A percentile compares a stretch with the other conserved stretches of the same genome.
These are phyloP conservation scores for Coendou prehensilis DNA, from an alignment of 2,797 vertebrate species.

Conservation along the genomic window DNA sequence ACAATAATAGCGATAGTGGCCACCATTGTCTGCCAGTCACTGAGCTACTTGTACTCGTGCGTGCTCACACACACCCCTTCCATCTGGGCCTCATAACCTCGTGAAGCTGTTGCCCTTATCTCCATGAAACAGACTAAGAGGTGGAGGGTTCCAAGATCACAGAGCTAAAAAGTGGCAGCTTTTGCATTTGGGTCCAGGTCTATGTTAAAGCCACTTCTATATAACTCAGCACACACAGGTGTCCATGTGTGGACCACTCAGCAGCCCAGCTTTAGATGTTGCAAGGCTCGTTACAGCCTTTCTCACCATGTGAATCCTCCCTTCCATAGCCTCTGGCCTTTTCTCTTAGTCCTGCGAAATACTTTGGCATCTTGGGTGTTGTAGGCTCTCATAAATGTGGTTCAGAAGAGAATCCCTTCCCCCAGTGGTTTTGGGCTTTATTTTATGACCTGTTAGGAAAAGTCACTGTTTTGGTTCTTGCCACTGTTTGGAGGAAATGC, in stretches of 20 bases:
- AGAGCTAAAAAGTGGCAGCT: not conserved
- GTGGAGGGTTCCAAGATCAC: not conserved
- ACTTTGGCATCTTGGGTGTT: slow-evolving; percentile 2
- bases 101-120: not conserved
- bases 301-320: not conserved
- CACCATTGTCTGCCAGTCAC: not conserved
- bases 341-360: not conserved
- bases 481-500: slow-evolving; percentile 1
- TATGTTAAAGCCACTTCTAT: not conserved
- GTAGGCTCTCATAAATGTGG: not conserved
- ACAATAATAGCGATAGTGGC: not conserved
- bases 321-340: not conserved
- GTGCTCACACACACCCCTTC: too few species aligned
- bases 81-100: not conserved
- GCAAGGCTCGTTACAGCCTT: not conserved
- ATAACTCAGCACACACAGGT: not conserved
- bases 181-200: not conserved
- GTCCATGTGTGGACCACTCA: not conserved
- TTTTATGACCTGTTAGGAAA: not conserved
- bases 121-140: not conserved
- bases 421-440: not conserved
- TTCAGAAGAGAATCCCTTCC: slow-evolving; percentile 35
- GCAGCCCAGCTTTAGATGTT: not conserved
- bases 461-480: slow-evolving; percentile 33
- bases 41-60: not conserved